A percentile compares a stretch with the other conserved stretches of the same genome.
Conservation (phyloP, 2,888 invertebrate genomes). For the Tuberolachnus salignus region DNA sequence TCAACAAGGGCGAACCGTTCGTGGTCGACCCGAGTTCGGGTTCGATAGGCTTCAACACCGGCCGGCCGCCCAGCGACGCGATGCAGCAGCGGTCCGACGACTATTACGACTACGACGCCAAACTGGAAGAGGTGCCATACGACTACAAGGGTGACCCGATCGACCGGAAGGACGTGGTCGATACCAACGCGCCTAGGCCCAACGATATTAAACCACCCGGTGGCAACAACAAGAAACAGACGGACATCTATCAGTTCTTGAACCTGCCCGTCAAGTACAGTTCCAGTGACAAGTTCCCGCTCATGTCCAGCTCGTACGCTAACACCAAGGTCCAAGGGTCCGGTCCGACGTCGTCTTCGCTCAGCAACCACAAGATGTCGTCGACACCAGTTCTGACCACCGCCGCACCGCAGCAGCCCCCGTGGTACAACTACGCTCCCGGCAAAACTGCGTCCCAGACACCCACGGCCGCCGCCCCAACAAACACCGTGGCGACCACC, state of each 20-base stretch:
- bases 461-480: neutral
- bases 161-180: conserved; percentile 64
- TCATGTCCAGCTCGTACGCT: conserved; percentile 75
- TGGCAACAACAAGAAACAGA: conserved; percentile 60
- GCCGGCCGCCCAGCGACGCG: conserved; percentile 63
- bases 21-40: conserved; percentile 73
- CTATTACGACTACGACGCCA: conserved; percentile 61
- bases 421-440: conserved; percentile 14
- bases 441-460: neutral
- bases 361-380: conserved; percentile 60
- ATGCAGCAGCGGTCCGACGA: conserved; percentile 58
- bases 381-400: conserved; percentile 53
- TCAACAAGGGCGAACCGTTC: conserved; percentile 74
- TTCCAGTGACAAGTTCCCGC: conserved; percentile 70
- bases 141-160: conserved; percentile 63
- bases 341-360: conserved; percentile 58
- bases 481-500: neutral
- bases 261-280: conserved; percentile 74
- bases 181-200: conserved; percentile 63
- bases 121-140: conserved; percentile 54
- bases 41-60: conserved; percentile 69
- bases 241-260: conserved; percentile 73
- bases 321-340: conserved; percentile 73
- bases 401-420: conserved; percentile 60
- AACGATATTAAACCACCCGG: conserved; percentile 65